Conservation (phyloP, 30 jellyfish, hydroid and myxozoan species). For the Phacellophora camtschatica region DNA sequence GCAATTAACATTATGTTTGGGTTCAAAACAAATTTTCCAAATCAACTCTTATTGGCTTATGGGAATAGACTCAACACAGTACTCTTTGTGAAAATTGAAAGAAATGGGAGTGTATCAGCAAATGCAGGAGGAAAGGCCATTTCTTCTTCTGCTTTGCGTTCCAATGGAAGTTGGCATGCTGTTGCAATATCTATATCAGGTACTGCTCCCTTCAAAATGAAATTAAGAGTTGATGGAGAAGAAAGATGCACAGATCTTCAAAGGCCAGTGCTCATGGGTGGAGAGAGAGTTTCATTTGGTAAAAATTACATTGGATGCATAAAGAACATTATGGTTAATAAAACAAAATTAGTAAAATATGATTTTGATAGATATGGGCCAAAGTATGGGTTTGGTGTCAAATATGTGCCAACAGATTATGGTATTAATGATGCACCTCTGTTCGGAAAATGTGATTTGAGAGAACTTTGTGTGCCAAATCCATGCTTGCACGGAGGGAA, state of each 20-base stretch:
- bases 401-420: neutral
- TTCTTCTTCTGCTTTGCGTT: neutral
- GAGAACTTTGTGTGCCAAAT: conserved; percentile 63
- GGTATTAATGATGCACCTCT: neutral
- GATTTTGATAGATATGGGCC: conserved; percentile 34
- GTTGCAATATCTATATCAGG: conserved; percentile 24
- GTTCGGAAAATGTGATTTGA: conserved; percentile 50
- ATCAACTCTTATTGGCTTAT: conserved; percentile 14
- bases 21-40: conserved; percentile 16
- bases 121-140: neutral
- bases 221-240: conserved; percentile 22
- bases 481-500: conserved; percentile 78
- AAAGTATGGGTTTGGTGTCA: too few species aligned
- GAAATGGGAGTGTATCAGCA: conserved; percentile 1
- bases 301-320: conserved; percentile 53
- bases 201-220: neutral
- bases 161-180: conserved; percentile 39
- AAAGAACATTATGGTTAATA: conserved; percentile 28
- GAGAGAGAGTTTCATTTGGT: conserved; percentile 27
- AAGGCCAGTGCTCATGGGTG: neutral
- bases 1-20: conserved; percentile 1
- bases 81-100: neutral
- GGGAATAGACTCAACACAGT: neutral
- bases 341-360: neutral
- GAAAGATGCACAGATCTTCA: neutral